Conservation (phyloP, 2,113 vertebrate genomes). For the Mesoclemmys tuberculata region DNA sequence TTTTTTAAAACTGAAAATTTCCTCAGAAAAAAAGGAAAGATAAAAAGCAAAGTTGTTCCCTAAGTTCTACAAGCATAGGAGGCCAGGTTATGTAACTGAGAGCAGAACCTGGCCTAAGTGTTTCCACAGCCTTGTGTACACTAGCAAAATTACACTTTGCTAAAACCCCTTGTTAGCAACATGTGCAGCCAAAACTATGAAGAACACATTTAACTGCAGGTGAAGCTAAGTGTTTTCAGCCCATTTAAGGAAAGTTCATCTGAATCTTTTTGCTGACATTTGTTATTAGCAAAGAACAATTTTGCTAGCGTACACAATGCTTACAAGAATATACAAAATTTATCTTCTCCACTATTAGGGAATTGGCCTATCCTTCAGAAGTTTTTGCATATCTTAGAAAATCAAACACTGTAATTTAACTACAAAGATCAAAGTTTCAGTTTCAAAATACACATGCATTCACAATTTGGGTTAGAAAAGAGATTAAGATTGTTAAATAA, state of each 20-base stretch:
- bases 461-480: not conserved
- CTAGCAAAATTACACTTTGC: not conserved
- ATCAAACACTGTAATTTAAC: not conserved
- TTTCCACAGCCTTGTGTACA: not conserved
- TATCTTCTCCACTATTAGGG: not conserved
- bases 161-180: not conserved
- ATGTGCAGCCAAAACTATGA: not conserved
- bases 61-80: not conserved
- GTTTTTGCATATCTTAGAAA: not conserved
- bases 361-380: not conserved
- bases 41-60: not conserved
- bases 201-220: not conserved
- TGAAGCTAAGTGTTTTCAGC: not conserved
- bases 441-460: not conserved
- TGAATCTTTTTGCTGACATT: not conserved
- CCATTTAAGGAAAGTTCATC: not conserved
- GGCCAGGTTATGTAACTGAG: not conserved
- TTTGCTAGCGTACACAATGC: not conserved
- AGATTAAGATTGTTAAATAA: not conserved
- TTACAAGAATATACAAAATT: not conserved
- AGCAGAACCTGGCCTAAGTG: not conserved
- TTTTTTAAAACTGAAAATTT: not conserved
- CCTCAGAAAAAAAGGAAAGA: not conserved
- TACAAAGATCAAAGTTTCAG: not conserved
- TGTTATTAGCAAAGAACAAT: not conserved